Percentiles rank a stretch among this genome's conserved stretches.
Evolutionary conservation across 2,888 invertebrate species (phyloP).

Genomic region (Drosophila parthenogenetica): DNA sequence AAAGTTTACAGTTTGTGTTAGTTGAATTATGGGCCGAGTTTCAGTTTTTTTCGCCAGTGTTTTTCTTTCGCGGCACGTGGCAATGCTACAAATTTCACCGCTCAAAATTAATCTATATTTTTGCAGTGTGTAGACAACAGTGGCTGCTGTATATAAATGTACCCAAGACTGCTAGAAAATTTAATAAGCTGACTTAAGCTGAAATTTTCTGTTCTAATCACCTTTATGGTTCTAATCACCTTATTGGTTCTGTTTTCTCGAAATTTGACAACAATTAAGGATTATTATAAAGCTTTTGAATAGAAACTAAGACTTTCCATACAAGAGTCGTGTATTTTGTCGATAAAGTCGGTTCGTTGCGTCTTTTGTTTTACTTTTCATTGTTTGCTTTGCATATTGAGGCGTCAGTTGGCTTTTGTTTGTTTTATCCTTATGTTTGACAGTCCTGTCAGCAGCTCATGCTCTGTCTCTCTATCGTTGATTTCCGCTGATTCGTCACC

Average conservation of each 20-base stretch:
- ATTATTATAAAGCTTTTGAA: constrained; percentile 19
- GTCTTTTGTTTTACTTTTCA: constrained; percentile 43
- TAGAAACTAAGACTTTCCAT: neutral
- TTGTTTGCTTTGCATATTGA: constrained; percentile 34
- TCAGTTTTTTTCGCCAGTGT: constrained; percentile 19
- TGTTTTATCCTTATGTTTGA: constrained; percentile 47
- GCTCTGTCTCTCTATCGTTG: constrained; percentile 30
- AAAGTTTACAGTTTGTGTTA: constrained; percentile 65
- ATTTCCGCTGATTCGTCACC: constrained; percentile 57
- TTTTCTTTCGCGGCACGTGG: constrained; percentile 43
- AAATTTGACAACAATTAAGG: constrained; percentile 9
- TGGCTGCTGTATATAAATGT: constrained; percentile 21
- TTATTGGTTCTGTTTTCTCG: neutral
- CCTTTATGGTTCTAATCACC: neutral
- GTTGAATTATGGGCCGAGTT: constrained; percentile 63
- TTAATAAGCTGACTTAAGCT: constrained; percentile 50
- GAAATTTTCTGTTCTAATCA: constrained; percentile 10
- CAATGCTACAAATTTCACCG: neutral
- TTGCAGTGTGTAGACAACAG: neutral
- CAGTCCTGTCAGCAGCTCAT: neutral
- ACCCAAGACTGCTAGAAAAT: constrained; percentile 12
- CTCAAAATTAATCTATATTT: neutral
- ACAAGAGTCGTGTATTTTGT: neutral
- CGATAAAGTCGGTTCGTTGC: constrained; percentile 32
- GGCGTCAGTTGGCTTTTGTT: constrained; percentile 26